Evolutionary conservation across 2,797 vertebrate species (phyloP), one percentile per base, ranked within the genome.

Genomic region (Pipistrellus pipistrellus): DNA sequence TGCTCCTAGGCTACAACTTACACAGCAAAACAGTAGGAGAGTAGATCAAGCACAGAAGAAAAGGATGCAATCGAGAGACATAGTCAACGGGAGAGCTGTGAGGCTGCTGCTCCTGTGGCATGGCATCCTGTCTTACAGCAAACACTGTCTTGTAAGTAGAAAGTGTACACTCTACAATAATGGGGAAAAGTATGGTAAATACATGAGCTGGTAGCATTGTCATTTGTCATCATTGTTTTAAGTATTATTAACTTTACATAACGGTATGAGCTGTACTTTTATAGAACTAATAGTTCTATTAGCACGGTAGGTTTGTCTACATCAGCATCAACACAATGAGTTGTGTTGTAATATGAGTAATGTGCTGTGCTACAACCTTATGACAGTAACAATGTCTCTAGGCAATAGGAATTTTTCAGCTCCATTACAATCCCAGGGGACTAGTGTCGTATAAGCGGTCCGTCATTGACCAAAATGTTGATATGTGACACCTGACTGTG

Each of bases 361-460:
- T 3, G 2, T 12, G 2, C 30, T 20, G 23, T 17, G 41, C 57
- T 46, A 8, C 7, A 30, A 53, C 75, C 48, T 62, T 46, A 46
- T 21, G 41, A 64, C 48, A 35, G 18, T n/a, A 14, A 51, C 6
- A 32, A 10, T 1, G 6, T 12, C 73, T 13, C 48, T 35, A 35
- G 75, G 48, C n/a, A 77, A 77, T 53, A 35, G 75, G 75, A 23
- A 35, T 32, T 4, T 32, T 77, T 77, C 75, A 77, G 75, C 48
- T 77, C n/a, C 11, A 8, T 35, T 35, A 53, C 7, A 14, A 53
- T 35, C 48, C 51, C 23, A 53, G 14, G 20, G 75, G 75, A 35
- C 48, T 20, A 15, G 18, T 20, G 1, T 12, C n/a, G 0, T 23
- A 51, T 23, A 14, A 13, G 48, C 2, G 0, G 48, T 8, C 38